Evolutionary conservation across 2,113 vertebrate species (phyloP).

Genomic region (Glaucomys volans): DNA sequence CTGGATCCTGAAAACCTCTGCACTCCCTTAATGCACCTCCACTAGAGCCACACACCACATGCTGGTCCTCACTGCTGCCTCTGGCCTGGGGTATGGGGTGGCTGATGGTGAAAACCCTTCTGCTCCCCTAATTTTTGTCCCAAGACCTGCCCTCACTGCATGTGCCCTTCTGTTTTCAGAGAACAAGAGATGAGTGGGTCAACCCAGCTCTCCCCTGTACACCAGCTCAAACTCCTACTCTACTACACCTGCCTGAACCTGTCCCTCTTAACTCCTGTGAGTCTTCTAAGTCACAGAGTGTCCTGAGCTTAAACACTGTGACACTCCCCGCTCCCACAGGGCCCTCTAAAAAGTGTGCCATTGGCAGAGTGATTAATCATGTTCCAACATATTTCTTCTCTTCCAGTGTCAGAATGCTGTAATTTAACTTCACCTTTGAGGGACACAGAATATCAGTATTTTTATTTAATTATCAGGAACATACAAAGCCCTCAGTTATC

Average conservation of each 20-base stretch:
- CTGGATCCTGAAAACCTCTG: neutral
- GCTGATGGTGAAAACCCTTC: too few species aligned
- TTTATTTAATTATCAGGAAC: neutral
- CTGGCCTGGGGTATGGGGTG: too few species aligned
- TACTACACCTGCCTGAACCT: too few species aligned
- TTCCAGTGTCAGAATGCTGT: neutral
- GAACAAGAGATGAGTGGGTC: neutral
- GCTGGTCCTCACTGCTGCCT: neutral
- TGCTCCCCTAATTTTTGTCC: too few species aligned
- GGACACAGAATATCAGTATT: neutral
- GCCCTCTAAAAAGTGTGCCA: neutral
- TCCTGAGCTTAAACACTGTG: too few species aligned
- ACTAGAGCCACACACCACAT: fast-evolving
- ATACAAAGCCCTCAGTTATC: neutral
- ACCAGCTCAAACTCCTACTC: neutral
- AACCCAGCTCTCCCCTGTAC: neutral
- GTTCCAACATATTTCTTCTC: neutral
- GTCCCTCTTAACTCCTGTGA: neutral
- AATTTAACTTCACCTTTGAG: neutral
- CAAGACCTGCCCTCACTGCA: too few species aligned
- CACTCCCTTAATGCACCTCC: fast-evolving
- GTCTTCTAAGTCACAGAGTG: neutral
- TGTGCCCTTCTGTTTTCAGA: too few species aligned
- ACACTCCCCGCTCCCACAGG: too few species aligned
- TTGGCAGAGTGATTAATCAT: neutral